phyloP scores from a whole-genome alignment of 2,888 invertebrate genomes.

The Amphipoea lucens region DNA sequence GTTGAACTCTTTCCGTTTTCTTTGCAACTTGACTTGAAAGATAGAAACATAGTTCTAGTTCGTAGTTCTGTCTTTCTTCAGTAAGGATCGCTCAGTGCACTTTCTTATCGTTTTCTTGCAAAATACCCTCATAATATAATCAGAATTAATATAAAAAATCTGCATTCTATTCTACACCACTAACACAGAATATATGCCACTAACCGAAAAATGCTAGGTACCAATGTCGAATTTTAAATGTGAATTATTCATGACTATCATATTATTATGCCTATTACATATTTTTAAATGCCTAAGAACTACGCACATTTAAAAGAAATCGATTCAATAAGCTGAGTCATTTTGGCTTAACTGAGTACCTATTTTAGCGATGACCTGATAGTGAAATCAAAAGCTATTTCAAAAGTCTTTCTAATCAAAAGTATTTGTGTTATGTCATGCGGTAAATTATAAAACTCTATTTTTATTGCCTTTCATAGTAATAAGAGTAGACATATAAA shows the following conservation, averaged over 20 bases:
- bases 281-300: conserved; percentile 5
- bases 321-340: conserved; percentile 13
- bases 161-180: background rate
- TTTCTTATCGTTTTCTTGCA: background rate
- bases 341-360: background rate
- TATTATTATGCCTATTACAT: conserved; percentile 6
- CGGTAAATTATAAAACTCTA: conserved; percentile 16
- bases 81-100: background rate
- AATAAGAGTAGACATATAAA: background rate
- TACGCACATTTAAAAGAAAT: conserved; percentile 30
- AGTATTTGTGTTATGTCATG: conserved; percentile 35
- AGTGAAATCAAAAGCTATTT: conserved; percentile 20
- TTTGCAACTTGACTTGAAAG: background rate
- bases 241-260: conserved; percentile 4
- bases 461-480: conserved; percentile 14
- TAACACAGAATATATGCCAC: no score
- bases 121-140: background rate
- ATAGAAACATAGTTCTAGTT: background rate
- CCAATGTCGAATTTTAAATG: background rate
- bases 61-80: no score
- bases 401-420: no score
- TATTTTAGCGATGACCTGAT: background rate
- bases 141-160: background rate
- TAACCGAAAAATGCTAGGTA: background rate
- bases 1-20: background rate